Evolutionary conservation across 2,888 invertebrate species (phyloP).

Genomic region (Chymomyza procnemis): DNA sequence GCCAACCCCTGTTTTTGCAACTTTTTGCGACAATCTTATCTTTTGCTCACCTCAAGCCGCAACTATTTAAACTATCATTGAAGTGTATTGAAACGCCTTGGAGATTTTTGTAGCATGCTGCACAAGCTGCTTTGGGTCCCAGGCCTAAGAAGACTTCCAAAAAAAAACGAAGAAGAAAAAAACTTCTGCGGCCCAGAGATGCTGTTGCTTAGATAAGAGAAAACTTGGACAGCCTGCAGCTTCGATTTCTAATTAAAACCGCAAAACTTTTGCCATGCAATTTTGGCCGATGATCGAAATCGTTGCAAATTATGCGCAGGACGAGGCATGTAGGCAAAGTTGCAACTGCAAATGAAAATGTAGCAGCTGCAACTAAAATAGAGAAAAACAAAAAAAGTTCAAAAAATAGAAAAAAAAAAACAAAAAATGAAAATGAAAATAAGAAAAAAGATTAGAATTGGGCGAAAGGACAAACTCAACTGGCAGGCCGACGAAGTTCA

Average conservation of each 20-base stretch:
- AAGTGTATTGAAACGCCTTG: neutral
- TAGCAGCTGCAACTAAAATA: neutral
- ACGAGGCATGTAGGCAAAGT: neutral
- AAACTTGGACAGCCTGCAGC: constrained; percentile 50
- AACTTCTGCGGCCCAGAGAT: constrained; percentile 1
- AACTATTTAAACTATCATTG: neutral
- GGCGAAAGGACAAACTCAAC: neutral
- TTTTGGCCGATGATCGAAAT: constrained; percentile 44
- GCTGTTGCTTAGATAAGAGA: constrained; percentile 35
- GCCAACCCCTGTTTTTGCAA: neutral
- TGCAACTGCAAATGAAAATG: neutral
- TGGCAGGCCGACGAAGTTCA: neutral
- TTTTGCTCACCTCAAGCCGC: neutral
- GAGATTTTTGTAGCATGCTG: neutral
- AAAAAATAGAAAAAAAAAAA: neutral
- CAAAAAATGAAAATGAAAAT: too few relatives aligned
- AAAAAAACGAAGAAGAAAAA: too few relatives aligned
- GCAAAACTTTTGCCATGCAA: constrained; percentile 45
- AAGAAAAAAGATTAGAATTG: neutral
- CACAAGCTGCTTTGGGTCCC: too few relatives aligned
- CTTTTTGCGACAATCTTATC: neutral
- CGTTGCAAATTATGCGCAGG: constrained; percentile 29
- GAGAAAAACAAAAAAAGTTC: neutral
- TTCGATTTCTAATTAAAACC: constrained; percentile 69
- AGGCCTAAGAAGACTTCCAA: neutral